Base-by-base conservation (phyloP, 2,888 invertebrate genomes). In the Xestia ashworthii region DNA sequence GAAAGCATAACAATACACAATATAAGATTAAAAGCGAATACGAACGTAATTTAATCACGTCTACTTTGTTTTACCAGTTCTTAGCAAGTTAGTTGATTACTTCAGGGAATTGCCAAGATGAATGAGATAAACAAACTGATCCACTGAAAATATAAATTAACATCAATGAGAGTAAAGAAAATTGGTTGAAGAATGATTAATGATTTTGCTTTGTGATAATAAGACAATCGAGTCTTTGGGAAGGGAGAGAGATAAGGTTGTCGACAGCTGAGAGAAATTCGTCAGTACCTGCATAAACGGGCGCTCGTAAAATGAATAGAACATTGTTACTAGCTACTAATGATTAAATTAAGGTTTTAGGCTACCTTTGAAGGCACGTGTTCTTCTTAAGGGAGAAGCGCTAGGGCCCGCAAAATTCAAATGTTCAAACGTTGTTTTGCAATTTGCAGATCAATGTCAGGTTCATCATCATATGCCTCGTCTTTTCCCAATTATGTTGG, bases 81-180 rank as follows among this genome's bases (percentile, higher is more conserved):
- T 92, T 91, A 89, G 87, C 83, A 91, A 92, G 89, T 91, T 89
- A 87, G 87, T 87, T 88, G 90, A 92, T 93, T 93, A 92, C 93
- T 91, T 91, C 71, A 83, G 93, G 92, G 93, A 91, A 88, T 91
- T 82, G 79, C 83, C 68, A 83, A 92, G 91, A 93, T 90, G 87
- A 90, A 93, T 92, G 87, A 90, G 87, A 89, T 91, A 86, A 91
- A 89, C 85, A 89, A 89, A 90, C 85, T 89, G 87, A 90, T 90
- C 87, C 73, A 86, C 77, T 87, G 85, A 83, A 90, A 87, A 90
- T 88, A 87, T 89, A 89, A 88, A 89, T 88, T 88, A 87, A 84
- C 84, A 87, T 86, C 81, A 81, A 79, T 84, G 72, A 75, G 78
- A 80, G 74, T 77, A 76, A 71, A 80, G 83, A 78, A 81, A 81